These are phyloP conservation scores for Odontesthes bonariensis DNA, from an alignment of 2,113 vertebrate genomes.

Conservation along the genomic window DNA sequence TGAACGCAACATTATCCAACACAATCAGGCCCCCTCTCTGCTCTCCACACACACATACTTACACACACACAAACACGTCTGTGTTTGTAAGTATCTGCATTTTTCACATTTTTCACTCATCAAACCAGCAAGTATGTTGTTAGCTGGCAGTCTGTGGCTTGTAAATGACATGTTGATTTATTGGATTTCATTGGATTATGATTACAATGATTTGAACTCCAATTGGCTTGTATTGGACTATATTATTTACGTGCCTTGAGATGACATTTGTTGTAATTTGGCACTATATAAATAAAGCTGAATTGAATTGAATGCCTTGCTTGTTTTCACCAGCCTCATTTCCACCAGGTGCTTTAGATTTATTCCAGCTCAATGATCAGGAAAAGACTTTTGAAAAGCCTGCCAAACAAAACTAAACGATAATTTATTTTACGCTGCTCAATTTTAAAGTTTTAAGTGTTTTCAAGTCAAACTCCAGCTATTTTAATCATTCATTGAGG, in stretches of 20 bases:
- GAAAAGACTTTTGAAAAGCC: conserved; percentile 3
- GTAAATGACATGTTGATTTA: not conserved
- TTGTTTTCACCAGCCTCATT: conserved; percentile 14
- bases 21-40: not conserved
- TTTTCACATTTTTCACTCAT: conserved; percentile 15
- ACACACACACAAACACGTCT: not conserved
- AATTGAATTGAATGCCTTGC: too few relatives aligned
- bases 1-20: not conserved
- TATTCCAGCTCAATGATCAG: conserved; percentile 5
- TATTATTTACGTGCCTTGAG: too few relatives aligned
- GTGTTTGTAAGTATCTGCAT: not conserved
- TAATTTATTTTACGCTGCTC: not conserved
- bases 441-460: not conserved
- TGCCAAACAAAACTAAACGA: not conserved
- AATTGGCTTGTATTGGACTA: too few relatives aligned
- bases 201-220: too few relatives aligned
- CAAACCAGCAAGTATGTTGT: not conserved
- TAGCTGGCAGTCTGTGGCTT: not conserved
- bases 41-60: not conserved
- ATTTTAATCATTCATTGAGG: too few relatives aligned
- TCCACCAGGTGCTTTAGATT: conserved; percentile 22
- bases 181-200: too few relatives aligned
- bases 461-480: not conserved
- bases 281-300: too few relatives aligned
- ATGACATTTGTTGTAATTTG: too few relatives aligned